Evolutionary conservation across 2,888 invertebrate genomes (phyloP), one percentile per base, ranked within the genome.

Genomic region (Andricus curvator): DNA sequence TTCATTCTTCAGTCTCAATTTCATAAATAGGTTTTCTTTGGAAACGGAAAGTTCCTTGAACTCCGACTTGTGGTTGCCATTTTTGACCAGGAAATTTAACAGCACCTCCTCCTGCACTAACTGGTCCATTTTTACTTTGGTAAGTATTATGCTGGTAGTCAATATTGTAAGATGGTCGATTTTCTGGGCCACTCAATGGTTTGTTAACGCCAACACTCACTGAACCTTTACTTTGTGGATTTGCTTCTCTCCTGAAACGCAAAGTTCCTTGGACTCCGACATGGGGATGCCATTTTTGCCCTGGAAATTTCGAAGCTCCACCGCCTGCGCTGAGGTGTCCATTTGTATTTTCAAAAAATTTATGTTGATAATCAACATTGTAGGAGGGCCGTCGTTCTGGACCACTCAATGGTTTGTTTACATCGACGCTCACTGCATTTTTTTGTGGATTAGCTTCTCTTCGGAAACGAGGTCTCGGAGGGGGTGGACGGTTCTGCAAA

Each of bases 101-200:
- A 51, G 80, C 33, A 64, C 82, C 84, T 29, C 66, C 81, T 41
- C 81, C 82, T 37, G 81, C 84, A 74, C 77, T 77, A 20, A 84
- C 68, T 37, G 82, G 81, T 62, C 80, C 84, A 64, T 78, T 56
- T 78, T 80, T 79, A 25, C 37, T 44, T 56, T 64, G 85, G 22
- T 29, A 86, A 17, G 87, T 83, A 2, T 86, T 85, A 62, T 85
- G 85, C 41, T 85, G 79, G 44, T 86, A 86, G 48, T 85, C 86
- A 1, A 84, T 20, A n/a, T 82, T 85, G 74, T 80, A 82, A 11
- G 83, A 77, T 33, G 85, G 85, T 9, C 85, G 86, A 60, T 85
- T 80, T 65, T 85, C 85, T 0, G 81, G 83, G 25, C 86, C 86
- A 56, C 76, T 80, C 56, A 85, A 4, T 1, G 84, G 85, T 60